These are phyloP conservation scores for Colostygia pectinataria DNA, from an alignment of 2,888 invertebrate genomes.

Conservation along the genomic window DNA sequence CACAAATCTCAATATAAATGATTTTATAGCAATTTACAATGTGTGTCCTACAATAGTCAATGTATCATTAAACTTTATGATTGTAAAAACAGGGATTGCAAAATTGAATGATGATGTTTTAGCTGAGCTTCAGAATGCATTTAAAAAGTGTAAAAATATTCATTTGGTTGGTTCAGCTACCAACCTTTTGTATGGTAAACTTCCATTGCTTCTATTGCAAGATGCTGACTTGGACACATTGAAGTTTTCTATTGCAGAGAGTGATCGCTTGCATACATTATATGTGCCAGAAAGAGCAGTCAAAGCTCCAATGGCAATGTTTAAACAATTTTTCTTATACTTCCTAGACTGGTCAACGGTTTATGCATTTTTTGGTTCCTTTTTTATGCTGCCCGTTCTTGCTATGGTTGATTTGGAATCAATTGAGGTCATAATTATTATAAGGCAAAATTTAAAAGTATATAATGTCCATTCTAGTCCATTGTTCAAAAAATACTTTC, in stretches of 20 bases:
- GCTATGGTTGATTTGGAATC: constrained; percentile 37
- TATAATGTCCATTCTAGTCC: constrained; percentile 45
- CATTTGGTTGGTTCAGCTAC: constrained; percentile 57
- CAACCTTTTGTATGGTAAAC: constrained; percentile 50
- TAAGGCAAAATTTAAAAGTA: constrained; percentile 32
- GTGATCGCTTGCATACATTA: constrained; percentile 34
- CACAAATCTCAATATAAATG: constrained; percentile 56
- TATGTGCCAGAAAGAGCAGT: constrained; percentile 29
- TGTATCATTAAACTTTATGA: constrained; percentile 55
- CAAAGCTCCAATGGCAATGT: constrained; percentile 27
- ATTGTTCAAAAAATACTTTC: constrained; percentile 51
- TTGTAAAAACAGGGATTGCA: constrained; percentile 38
- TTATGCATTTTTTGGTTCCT: constrained; percentile 34
- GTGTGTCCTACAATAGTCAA: constrained; percentile 60
- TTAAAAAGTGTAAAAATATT: constrained; percentile 57
- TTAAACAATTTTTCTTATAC: constrained; percentile 43
- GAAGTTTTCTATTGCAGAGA: constrained; percentile 49
- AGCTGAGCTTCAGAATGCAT: constrained; percentile 49
- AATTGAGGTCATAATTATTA: constrained; percentile 53
- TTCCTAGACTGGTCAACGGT: constrained; percentile 47
- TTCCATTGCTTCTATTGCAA: constrained; percentile 43
- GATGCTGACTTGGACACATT: constrained; percentile 49
- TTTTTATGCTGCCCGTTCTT: constrained; percentile 38
- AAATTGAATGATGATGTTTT: constrained; percentile 35
- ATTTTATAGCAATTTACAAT: constrained; percentile 55